phyloP scores from a whole-genome alignment of 1,140 invertebrate genomes.

The Lepidurus couesii region DNA sequence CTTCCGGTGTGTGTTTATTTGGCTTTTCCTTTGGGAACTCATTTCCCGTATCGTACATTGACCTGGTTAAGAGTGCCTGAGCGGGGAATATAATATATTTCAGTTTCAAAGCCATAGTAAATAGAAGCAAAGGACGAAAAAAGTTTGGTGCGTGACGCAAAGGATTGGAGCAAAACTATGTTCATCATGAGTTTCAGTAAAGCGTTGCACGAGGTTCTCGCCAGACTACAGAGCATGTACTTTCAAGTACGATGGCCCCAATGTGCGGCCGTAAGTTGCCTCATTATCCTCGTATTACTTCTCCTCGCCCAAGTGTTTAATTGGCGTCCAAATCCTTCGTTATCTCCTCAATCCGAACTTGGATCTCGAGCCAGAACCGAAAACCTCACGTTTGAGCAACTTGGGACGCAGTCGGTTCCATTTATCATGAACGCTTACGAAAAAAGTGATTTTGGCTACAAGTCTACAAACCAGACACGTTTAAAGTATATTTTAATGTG shows the following conservation, averaged over 20 bases:
- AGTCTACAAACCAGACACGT: too few relatives aligned
- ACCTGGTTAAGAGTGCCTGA: neutral
- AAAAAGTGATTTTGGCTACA: constrained; percentile 1
- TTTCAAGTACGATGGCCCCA: neutral
- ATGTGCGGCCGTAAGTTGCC: neutral
- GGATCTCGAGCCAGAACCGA: neutral
- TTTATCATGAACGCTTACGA: constrained; percentile 9
- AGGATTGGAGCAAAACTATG: neutral
- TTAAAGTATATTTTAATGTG: constrained; percentile 31
- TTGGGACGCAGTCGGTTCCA: neutral
- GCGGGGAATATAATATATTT: too few relatives aligned
- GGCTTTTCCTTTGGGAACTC: neutral
- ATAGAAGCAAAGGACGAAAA: too few relatives aligned
- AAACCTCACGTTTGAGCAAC: neutral
- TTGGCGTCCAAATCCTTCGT: neutral
- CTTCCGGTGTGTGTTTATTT: neutral
- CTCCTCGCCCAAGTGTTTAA: neutral
- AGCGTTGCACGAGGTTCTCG: neutral
- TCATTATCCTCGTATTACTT: neutral
- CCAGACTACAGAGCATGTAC: neutral
- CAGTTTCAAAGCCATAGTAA: too few relatives aligned
- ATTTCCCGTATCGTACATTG: constrained; percentile 5
- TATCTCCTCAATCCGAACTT: neutral
- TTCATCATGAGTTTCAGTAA: neutral
- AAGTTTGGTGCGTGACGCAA: neutral